Base-by-base conservation (phyloP, 2,797 vertebrate genomes). In the Scarus forsteni region DNA sequence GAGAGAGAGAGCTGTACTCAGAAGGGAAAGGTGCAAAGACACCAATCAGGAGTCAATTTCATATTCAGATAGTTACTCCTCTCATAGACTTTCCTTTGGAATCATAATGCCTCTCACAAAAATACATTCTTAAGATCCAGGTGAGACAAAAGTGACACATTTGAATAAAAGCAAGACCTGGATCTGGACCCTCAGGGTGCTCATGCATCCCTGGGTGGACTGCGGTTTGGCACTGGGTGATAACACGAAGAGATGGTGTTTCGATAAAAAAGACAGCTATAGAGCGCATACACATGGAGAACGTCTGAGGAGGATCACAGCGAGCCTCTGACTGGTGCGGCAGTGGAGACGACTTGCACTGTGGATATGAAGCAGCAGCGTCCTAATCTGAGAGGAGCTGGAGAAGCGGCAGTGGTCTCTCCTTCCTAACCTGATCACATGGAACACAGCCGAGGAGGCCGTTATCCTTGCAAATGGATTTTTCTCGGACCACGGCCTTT, bases 191-290 rank as follows among this genome's bases (percentile, higher is more conserved):
- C 62, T 45, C 39, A 7, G 59, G 64, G 60, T 35, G 69, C 70
- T 60, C 48, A 36, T 45, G 66, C 62, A 73, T 63, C 74, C 58
- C 52, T 55, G 70, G 79, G 74, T 67, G 64, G 75, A 81, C 62
- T 78, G 60, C 57, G 70, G 74, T 90, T 92, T 92, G 92, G 91
- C 92, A 91, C 90, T 76, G 71, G 61, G 84, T 83, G 80, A 70
- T 66, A 57, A 82, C 75, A 79, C 66, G 71, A 59, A 60, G 60
- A 77, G 16, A 65, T 5, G 43, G 70, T 65, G 81, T 59, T 56
- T 46, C 70, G 53, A 38, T 55, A 65, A 52, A 14, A 59, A 73
- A 59, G 11, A 74, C 8, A 8, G 48, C 50, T 66, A 56, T 42
- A 66, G 55, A 56, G 40, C 70, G 13, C 61, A 71, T 54, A 65